Evolutionary conservation across 2,888 invertebrate genomes (phyloP).

Genomic region (Tanytarsus gracilentus): DNA sequence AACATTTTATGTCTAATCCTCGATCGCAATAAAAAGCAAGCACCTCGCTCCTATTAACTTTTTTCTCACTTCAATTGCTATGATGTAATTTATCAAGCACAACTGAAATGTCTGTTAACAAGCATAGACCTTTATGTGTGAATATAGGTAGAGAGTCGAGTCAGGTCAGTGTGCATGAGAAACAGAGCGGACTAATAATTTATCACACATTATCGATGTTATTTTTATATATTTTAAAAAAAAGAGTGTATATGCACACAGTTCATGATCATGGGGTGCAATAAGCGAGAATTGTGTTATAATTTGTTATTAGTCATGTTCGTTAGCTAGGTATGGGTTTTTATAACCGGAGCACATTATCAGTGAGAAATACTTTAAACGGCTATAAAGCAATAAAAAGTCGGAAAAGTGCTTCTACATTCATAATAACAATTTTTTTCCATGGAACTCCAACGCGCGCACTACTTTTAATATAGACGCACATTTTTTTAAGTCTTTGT

Average conservation of each 20-base stretch:
- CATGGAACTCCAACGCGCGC: constrained; percentile 10
- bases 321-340: not conserved
- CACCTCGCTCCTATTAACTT: too few species aligned
- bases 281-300: not conserved
- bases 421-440: too few species aligned
- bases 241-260: not conserved
- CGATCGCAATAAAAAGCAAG: too few species aligned
- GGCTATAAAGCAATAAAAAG: constrained; percentile 18
- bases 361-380: constrained; percentile 10
- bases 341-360: not conserved
- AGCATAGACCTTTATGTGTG: not conserved
- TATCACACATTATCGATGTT: not conserved
- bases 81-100: constrained; percentile 25
- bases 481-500: too few species aligned
- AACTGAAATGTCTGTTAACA: not conserved
- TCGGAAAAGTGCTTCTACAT: constrained; percentile 21
- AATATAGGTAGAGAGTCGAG: not conserved
- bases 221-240: too few species aligned
- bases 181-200: not conserved
- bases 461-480: constrained; percentile 13
- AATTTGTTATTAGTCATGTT: constrained; percentile 20
- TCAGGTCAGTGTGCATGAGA: not conserved
- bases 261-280: constrained; percentile 24
- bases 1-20: too few species aligned
- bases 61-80: constrained; percentile 1